Evolutionary conservation across 1,140 invertebrate genomes (phyloP).

Genomic region (Papilio dardanus): DNA sequence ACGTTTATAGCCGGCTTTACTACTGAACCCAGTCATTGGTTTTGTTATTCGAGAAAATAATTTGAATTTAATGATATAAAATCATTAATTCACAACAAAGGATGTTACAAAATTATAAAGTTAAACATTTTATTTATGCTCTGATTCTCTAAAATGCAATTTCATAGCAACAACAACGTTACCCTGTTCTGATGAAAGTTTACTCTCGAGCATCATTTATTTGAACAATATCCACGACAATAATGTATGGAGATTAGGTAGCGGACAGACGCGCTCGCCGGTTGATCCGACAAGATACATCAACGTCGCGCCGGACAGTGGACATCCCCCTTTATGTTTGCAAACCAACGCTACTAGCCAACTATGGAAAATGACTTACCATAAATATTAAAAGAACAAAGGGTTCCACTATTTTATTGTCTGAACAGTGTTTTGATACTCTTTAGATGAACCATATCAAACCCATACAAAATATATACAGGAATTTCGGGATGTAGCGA

Average conservation of each 20-base stretch:
- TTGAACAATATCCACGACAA: slow-evolving; percentile 77
- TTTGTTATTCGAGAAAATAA: neutral
- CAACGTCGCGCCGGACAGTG: slow-evolving; percentile 76
- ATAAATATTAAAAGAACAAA: neutral
- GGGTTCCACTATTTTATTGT: too few relatives aligned
- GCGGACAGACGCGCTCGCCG: slow-evolving; percentile 72
- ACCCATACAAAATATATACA: too few relatives aligned
- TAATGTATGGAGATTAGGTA: slow-evolving; percentile 81
- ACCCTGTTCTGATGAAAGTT: slow-evolving; percentile 58
- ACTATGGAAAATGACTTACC: slow-evolving; percentile 45
- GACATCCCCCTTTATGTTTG: slow-evolving; percentile 66
- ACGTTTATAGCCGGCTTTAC: too few relatives aligned
- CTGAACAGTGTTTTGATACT: too few relatives aligned
- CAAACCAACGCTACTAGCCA: slow-evolving; percentile 36
- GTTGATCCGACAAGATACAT: slow-evolving; percentile 80
- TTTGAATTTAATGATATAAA: neutral
- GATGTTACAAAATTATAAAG: neutral
- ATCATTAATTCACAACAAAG: neutral
- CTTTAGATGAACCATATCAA: too few relatives aligned
- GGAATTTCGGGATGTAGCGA: too few relatives aligned
- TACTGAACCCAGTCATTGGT: too few relatives aligned
- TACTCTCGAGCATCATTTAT: slow-evolving; percentile 78
- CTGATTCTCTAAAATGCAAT: slow-evolving; percentile 28
- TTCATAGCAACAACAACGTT: slow-evolving; percentile 36
- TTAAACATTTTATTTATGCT: slow-evolving; percentile 7